Base-by-base conservation (phyloP, 2,888 invertebrate species). In the Conops quadrifasciatus region DNA sequence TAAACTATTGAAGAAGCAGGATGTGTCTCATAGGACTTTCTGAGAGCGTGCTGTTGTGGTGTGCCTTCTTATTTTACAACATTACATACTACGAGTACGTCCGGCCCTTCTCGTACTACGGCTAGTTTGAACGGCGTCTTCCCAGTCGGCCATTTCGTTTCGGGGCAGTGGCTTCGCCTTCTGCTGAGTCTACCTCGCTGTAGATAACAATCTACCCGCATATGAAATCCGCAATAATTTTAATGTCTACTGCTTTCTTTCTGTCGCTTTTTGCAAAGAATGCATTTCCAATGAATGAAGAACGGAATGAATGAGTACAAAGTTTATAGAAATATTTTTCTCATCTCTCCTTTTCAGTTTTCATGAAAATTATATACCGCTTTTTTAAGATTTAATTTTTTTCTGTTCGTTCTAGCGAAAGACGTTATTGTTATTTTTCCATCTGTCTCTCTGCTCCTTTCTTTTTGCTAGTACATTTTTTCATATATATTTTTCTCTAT, bases 151-250 rank as follows among this genome's bases (percentile, higher is more conserved):
- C 59, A 28, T 47, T 26, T 43, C 36, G 4, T 36, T 21, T 26
- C 67, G 56, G 58, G 36, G 16, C 43, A 21, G 47, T 26, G 51
- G 24, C 56, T 45, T 24, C 36, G 45, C 47, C 24, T 59, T 60
- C 4, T 67, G 58, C 24, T 45, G n/a, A 28, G 30, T 51, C 60
- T 26, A 28, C 30, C 26, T 65, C 51, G 24, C 43, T 49, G 43
- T n/a, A 60, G 68, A 68, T 68, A 53, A 49, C 1, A 28, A 68
- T 68, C 68, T 71, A 28, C 58, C 49, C 60, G 60, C 66, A 65
- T 62, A 71, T 60, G 59, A 62, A 65, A 64, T 53, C 65, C 59
- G 49, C 47, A 71, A 66, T 71, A 59, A 71, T 66, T 66, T 68
- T 71, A 59, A 71, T 71, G 43, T 66, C 36, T 21, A 45, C 65